A percentile compares a stretch with the other conserved stretches of the same genome.
Conservation (phyloP, 2,888 invertebrate genomes). For the Nemoura dubitans region DNA sequence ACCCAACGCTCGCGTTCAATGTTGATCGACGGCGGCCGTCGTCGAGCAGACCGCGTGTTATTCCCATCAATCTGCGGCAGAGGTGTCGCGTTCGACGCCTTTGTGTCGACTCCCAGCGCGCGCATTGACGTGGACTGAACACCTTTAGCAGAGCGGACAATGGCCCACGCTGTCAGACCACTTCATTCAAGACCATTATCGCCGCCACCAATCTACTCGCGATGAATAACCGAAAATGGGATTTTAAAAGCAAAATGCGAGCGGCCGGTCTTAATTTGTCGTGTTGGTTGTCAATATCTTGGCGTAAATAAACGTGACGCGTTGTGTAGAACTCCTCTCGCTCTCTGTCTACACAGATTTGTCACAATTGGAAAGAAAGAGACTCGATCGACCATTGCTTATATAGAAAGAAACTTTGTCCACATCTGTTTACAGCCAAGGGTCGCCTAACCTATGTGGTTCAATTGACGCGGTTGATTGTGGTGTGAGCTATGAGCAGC, state of each 20-base stretch:
- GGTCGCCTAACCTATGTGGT: background rate
- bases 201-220: background rate
- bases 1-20: background rate
- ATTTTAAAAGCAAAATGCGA: constrained; percentile 25
- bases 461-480: background rate
- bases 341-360: background rate
- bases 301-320: background rate
- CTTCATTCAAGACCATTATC: background rate
- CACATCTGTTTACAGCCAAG: background rate
- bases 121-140: background rate
- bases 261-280: background rate
- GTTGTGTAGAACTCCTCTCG: background rate
- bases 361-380: too few relatives aligned
- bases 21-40: background rate
- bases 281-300: background rate
- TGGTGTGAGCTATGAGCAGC: background rate
- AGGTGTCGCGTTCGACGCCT: constrained; percentile 28
- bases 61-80: constrained; percentile 5
- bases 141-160: background rate
- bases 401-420: too few relatives aligned
- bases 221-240: constrained; percentile 17
- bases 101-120: background rate
- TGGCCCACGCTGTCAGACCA: background rate
- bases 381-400: too few relatives aligned
- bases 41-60: background rate